Percentiles rank a stretch among this genome's conserved stretches.
These are phyloP conservation scores for Oncorhynchus tshawytscha DNA, from an alignment of 2,113 vertebrate species.

Conservation along the genomic window DNA sequence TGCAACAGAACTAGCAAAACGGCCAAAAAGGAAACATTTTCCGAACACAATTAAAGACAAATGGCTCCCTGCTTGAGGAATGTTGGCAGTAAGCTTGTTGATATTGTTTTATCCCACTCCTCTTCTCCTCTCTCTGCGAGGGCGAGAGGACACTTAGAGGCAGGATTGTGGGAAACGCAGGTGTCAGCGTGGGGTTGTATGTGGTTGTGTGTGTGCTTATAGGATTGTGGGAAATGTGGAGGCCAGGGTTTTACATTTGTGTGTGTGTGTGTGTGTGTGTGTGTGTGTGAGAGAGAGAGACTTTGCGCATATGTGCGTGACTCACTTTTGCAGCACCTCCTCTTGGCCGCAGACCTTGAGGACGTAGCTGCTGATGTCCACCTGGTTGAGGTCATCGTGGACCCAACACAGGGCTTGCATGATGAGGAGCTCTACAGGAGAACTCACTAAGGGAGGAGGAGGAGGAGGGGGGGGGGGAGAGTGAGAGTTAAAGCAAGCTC, in stretches of 20 bases:
- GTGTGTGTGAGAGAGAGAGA: background rate
- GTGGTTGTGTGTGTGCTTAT: too few relatives aligned
- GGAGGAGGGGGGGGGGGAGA: background rate
- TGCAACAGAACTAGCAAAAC: background rate
- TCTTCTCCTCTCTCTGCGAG: too few relatives aligned
- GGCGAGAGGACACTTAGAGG: too few relatives aligned
- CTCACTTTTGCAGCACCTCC: slow-evolving; percentile 97
- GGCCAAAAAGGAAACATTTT: slow-evolving; percentile 22
- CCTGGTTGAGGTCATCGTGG: slow-evolving; percentile 93
- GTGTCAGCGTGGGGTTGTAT: too few relatives aligned
- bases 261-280: background rate
- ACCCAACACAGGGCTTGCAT: slow-evolving; percentile 98
- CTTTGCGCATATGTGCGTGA: slow-evolving; percentile 7
- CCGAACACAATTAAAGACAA: slow-evolving; percentile 37
- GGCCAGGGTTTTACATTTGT: too few relatives aligned
- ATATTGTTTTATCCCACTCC: slow-evolving; percentile 2
- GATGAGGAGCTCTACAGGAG: slow-evolving; percentile 94
- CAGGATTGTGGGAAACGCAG: too few relatives aligned
- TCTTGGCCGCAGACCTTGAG: slow-evolving; percentile 96
- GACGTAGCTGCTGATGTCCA: slow-evolving; percentile 92
- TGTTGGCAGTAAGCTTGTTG: slow-evolving; percentile 34
- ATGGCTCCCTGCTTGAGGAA: slow-evolving; percentile 23
- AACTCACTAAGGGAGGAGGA: slow-evolving; percentile 78
- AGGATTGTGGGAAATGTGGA: too few relatives aligned
- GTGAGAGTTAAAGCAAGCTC: background rate